Base-by-base conservation (phyloP, 2,888 invertebrate genomes). In the Entomobrya proxima region DNA sequence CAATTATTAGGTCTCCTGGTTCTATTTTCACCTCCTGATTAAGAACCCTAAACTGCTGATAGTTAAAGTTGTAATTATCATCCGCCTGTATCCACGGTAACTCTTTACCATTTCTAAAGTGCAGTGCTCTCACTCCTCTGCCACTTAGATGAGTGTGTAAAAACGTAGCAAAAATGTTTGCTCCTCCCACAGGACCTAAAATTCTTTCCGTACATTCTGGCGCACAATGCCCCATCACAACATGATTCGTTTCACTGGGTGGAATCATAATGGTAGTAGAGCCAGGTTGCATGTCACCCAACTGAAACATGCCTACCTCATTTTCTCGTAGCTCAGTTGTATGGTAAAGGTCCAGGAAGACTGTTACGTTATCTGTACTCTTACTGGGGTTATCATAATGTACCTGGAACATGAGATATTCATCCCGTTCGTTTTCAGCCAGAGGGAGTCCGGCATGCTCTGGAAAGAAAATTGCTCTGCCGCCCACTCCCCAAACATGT, bases 371-470 rank as follows among this genome's bases (percentile, higher is more conserved):
- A 18, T 44, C 18, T 3, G 44, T n/a, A 2, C 52, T 7, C n/a
- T 27, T 7, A 0, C 69, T 40, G 1, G 86, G 86, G 50, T 86
- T 86, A 21, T 86, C 77, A 18, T 82, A 86, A n/a, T 86, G 86
- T 21, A 75, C 81, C 52, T 86, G 80, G 5, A 86, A n/a, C 52
- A 86, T 80, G 9, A 76, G 35, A 21, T 77, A 80, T 40, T 76
- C 44, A 32, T 79, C 47, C 21, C 74, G 35, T 0, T 18, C 24
- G 15, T 13, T 21, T n/a, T 30, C 11, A 11, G 76, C 37, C 11
- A 58, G 58, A 55, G 86, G 80, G 2, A 82, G 50, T 11, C 86
- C 86, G 11, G 52, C 83, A 27, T 86, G 82, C 4, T 78, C 82
- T 18, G 86, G 83, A n/a, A 83, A 78, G 30, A 83, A 61, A 9